Evolutionary conservation across 2,888 invertebrate genomes (phyloP).

Genomic region (Nymphalis c-album): DNA sequence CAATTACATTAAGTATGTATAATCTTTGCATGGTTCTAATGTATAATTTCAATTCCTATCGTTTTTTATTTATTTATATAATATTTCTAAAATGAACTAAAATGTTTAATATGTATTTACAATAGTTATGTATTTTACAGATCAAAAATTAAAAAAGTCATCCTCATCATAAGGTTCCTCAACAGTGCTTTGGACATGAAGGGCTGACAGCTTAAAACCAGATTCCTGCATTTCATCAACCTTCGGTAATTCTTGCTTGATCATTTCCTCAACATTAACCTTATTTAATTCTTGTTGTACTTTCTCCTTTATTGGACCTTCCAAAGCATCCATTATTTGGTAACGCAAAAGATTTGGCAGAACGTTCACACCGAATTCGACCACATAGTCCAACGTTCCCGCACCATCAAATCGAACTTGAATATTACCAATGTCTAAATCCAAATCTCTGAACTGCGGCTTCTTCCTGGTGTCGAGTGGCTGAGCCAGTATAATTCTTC

Average conservation of each 20-base stretch:
- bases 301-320: slow-evolving; percentile 87
- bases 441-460: slow-evolving; percentile 86
- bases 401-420: slow-evolving; percentile 92
- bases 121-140: too few species aligned
- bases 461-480: slow-evolving; percentile 88
- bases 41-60: too few species aligned
- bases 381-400: slow-evolving; percentile 91
- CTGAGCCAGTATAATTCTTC: slow-evolving; percentile 86
- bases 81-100: background rate
- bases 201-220: slow-evolving; percentile 70
- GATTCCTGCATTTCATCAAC: slow-evolving; percentile 81
- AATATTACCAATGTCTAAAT: slow-evolving; percentile 91
- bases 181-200: slow-evolving; percentile 48
- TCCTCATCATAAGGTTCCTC: slow-evolving; percentile 65
- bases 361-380: slow-evolving; percentile 90
- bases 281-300: slow-evolving; percentile 88
- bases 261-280: slow-evolving; percentile 87
- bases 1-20: too few species aligned
- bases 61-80: background rate
- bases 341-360: slow-evolving; percentile 92
- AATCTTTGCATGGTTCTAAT: too few species aligned
- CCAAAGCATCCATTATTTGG: slow-evolving; percentile 92
- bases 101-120: too few species aligned
- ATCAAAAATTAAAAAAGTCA: slow-evolving; percentile 74
- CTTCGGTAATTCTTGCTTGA: slow-evolving; percentile 85